Conservation (phyloP, 2,888 invertebrate species). For the Sycophila texana region DNA sequence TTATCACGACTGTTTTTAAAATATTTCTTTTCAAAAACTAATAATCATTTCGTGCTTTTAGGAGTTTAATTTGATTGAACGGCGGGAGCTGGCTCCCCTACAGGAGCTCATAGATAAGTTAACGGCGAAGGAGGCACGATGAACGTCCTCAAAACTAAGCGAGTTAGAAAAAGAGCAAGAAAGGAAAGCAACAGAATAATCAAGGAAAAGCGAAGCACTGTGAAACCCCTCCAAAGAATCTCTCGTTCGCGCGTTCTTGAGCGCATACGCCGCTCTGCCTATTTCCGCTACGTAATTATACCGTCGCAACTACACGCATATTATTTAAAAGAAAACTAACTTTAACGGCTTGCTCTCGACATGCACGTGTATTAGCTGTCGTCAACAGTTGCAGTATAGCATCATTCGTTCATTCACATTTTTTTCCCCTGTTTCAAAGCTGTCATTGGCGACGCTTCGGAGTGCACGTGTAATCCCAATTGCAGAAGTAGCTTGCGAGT, state of each 20-base stretch:
- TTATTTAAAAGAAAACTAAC: constrained; percentile 50
- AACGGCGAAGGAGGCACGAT: constrained; percentile 92
- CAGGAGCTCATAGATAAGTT: constrained; percentile 98
- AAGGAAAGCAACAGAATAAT: constrained; percentile 51
- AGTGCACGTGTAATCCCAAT: constrained; percentile 33
- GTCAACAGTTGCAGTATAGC: constrained; percentile 26
- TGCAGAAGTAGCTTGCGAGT: constrained; percentile 36
- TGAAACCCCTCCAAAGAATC: constrained; percentile 73
- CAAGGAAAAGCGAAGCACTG: constrained; percentile 57
- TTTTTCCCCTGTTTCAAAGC: constrained; percentile 9
- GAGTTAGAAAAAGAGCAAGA: constrained; percentile 22
- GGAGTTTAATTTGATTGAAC: constrained; percentile 98
- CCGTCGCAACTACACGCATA: constrained; percentile 45
- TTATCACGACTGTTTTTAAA: no score
- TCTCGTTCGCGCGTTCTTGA: constrained; percentile 63
- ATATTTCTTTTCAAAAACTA: constrained; percentile 7
- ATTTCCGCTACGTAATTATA: constrained; percentile 43
- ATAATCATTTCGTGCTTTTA: constrained; percentile 76
- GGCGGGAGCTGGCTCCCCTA: constrained; percentile 96
- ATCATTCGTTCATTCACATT: constrained; percentile 34
- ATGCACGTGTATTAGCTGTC: constrained; percentile 35
- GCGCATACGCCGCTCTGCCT: constrained; percentile 55
- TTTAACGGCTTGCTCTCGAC: constrained; percentile 38
- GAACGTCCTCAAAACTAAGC: constrained; percentile 73
- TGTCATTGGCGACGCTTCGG: constrained; percentile 16